Conservation (phyloP, 2,888 invertebrate genomes). For the Rugalucina vietnamica region DNA sequence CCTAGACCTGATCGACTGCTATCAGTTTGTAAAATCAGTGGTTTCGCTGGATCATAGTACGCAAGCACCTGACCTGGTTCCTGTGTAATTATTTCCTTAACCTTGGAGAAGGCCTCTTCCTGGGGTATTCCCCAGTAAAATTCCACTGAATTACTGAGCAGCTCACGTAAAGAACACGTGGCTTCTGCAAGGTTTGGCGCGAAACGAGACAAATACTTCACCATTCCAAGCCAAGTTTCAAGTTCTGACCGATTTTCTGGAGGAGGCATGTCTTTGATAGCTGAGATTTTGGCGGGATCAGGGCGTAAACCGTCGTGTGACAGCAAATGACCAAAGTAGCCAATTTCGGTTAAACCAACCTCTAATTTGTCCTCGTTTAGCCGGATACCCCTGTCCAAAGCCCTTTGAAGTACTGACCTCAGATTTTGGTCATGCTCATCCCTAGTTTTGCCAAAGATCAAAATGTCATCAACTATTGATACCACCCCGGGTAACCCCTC, state of each 20-base stretch:
- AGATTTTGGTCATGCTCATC: background rate
- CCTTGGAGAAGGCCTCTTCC: conserved; percentile 41
- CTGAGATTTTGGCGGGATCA: background rate
- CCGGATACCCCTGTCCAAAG: background rate
- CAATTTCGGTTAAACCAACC: background rate
- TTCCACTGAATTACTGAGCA: conserved; percentile 43
- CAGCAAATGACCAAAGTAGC: conserved; percentile 36
- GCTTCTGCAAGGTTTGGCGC: conserved; percentile 44
- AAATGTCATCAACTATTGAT: background rate
- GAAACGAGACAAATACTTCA: conserved; percentile 14
- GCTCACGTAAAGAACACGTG: conserved; percentile 33
- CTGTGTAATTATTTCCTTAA: conserved; percentile 32
- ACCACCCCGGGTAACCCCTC: background rate
- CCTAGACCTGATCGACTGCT: conserved; percentile 18
- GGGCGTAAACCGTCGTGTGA: background rate
- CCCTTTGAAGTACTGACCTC: background rate
- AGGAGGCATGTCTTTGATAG: background rate
- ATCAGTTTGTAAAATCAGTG: conserved; percentile 25
- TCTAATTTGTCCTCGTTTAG: background rate
- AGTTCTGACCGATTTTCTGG: background rate
- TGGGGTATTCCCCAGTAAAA: conserved; percentile 51
- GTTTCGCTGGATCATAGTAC: conserved; percentile 37
- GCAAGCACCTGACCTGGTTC: conserved; percentile 29
- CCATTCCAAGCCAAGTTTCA: background rate
- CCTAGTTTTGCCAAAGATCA: background rate